Base-by-base conservation (phyloP, 2,888 invertebrate genomes). In the Eubasilissa splendida region DNA sequence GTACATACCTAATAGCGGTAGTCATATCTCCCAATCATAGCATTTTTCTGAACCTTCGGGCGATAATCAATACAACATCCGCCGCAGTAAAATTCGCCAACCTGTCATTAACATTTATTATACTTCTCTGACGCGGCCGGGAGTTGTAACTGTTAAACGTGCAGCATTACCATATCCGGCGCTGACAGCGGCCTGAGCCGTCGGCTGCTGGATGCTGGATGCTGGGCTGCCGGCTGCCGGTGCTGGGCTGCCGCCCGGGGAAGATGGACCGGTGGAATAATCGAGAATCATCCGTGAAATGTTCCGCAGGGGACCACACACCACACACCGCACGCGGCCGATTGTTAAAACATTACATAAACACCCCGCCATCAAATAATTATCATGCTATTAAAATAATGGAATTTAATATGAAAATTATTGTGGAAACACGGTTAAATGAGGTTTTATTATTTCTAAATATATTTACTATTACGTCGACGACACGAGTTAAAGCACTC, bases 251-350 rank as follows among this genome's bases (percentile, higher is more conserved):
- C 65, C 63, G 76, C 22, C 14, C 42, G 58, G 42, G 22, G 42
- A 33, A 53, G 50, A 42, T 60, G 76, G 22, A 58, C 59, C 76
- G 76, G 58, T 11, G 68, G 59, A 80, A n/a, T 70, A 76, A 80
- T 80, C 71, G 76, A 52, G 58, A 80, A 76, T 80, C 70, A 80
- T 60, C 70, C 80, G 76, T 76, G 80, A 80, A 76, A 71, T 76
- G 65, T 76, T 71, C 10, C 80, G 59, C 14, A 53, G 22, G 70
- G 54, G 76, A 80, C 76, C 80, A 76, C 80, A 22, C 22, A 22
- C 22, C 22, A 1, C 22, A 22, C 22, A 22, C 22, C 22, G 22
- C 22, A 76, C 63, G 76, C 76, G 63, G 76, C 50, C 60, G 60
- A 60, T 14, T 78, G 68, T 33, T 31, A 63, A 63, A 63, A 63